Evolutionary conservation across 2,888 invertebrate genomes (phyloP), one percentile per base, ranked within the genome.

Genomic region (Hirudinaria manillensis): DNA sequence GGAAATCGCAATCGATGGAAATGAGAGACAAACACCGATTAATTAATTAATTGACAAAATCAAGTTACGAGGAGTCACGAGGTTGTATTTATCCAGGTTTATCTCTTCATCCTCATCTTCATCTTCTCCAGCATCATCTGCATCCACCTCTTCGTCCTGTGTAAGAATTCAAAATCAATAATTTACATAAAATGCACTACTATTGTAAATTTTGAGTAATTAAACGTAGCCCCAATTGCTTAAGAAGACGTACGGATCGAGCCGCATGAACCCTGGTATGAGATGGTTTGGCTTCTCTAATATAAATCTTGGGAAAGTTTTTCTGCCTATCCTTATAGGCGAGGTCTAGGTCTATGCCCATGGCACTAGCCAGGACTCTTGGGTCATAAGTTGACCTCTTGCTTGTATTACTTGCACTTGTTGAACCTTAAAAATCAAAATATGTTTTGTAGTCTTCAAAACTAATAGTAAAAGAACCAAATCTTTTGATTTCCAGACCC

Each of bases 41-140:
- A 61, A 21, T 61, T 61, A 27, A 61, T 29, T 61, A 16, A 61
- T 61, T 61, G 10, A 29, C 61, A 61, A 61, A 61, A 16, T 27
- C 24, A 4, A 16, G 16, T 72, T 51, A 72, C 72, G 72, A 29
- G 72, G 72, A 27, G 55, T 72, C 4, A 45, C 34, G 19, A 72
- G 72, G 19, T 51, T n/a, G 34, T 55, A 72, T 24, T 29, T 72
- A 13, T 13, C 6, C 55, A 72, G 29, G 56, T 72, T 72, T 29
- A 72, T 19, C 7, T 55, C 55, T n/a, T 72, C 55, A 6, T 72
- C 72, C 34, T 72, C 72, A n/a, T 72, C 72, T 51, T 55, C 56
- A n/a, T 19, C 72, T 70, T 61, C 61, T 61, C 61, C 61, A 61
- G 24, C 61, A 29, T 68, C 36, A 29, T 34, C 68, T 32, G 68